These are phyloP conservation scores for Stenotaenia linearis DNA, from an alignment of 2,888 invertebrate species.

Conservation along the genomic window DNA sequence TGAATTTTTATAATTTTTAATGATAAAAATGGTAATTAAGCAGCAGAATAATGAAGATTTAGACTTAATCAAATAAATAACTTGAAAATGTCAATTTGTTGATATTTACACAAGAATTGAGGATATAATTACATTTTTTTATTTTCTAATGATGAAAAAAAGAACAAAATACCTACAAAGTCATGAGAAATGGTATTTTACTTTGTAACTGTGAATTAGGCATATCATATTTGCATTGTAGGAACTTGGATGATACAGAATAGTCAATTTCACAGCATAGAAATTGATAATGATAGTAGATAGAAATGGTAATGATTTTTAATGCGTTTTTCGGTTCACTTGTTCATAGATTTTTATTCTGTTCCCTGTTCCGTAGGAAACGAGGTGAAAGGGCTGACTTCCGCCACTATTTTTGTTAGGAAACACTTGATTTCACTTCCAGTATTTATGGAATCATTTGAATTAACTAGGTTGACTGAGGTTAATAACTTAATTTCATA, in stretches of 20 bases:
- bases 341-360: not conserved
- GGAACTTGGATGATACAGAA: not conserved
- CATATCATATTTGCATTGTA: no score
- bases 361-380: slow-evolving; percentile 19
- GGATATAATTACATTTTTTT: not conserved
- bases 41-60: not conserved
- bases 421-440: slow-evolving; percentile 18
- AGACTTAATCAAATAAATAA: not conserved
- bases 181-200: not conserved
- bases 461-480: slow-evolving; percentile 5
- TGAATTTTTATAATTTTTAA: not conserved
- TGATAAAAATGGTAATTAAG: no score
- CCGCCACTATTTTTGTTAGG: not conserved
- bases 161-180: not conserved
- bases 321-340: slow-evolving; percentile 1
- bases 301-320: not conserved
- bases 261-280: no score
- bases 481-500: not conserved
- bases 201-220: not conserved
- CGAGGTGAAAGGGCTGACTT: slow-evolving; percentile 20
- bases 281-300: not conserved
- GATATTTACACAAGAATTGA: not conserved
- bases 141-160: not conserved
- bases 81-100: not conserved
- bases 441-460: not conserved